phyloP scores from a whole-genome alignment of 1,140 invertebrate species.

The Drosophila sturtevanti region DNA sequence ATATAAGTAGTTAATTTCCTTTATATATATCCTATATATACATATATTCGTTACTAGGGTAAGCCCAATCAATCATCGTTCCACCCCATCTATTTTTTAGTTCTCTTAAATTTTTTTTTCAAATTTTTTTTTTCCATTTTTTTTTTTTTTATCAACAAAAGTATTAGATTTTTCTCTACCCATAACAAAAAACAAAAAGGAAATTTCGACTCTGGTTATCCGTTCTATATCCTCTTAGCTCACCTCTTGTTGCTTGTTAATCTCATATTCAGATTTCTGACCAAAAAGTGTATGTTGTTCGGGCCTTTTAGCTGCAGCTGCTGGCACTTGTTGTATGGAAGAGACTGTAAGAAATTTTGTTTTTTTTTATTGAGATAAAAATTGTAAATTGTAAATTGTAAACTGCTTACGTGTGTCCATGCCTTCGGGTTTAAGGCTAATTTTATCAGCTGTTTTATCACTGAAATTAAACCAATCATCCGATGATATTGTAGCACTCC shows the following conservation, averaged over 20 bases:
- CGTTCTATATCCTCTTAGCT: background rate
- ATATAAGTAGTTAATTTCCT: too few species aligned
- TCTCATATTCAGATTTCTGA: conserved; percentile 70
- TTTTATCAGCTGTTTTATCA: conserved; percentile 86
- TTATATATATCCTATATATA: too few species aligned
- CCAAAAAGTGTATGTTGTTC: conserved; percentile 52
- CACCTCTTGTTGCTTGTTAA: conserved; percentile 79
- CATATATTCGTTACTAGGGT: too few species aligned
- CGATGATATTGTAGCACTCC: conserved; percentile 90
- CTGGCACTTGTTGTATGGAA: conserved; percentile 73
- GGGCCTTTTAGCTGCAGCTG: conserved; percentile 50
- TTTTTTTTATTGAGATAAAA: too few species aligned
- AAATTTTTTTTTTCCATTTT: too few species aligned
- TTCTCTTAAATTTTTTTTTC: too few species aligned
- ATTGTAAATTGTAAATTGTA: too few species aligned
- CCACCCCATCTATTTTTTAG: too few species aligned
- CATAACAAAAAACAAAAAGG: background rate
- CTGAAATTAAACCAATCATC: conserved; percentile 90
- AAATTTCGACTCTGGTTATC: background rate
- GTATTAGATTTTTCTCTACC: too few species aligned
- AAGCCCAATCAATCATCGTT: too few species aligned
- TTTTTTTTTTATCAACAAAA: too few species aligned
- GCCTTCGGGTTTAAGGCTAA: conserved; percentile 92
- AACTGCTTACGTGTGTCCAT: conserved; percentile 93
- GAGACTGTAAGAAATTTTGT: conserved; percentile 50